Conservation (phyloP, 1,140 invertebrate species). For the Drosophila simulans region DNA sequence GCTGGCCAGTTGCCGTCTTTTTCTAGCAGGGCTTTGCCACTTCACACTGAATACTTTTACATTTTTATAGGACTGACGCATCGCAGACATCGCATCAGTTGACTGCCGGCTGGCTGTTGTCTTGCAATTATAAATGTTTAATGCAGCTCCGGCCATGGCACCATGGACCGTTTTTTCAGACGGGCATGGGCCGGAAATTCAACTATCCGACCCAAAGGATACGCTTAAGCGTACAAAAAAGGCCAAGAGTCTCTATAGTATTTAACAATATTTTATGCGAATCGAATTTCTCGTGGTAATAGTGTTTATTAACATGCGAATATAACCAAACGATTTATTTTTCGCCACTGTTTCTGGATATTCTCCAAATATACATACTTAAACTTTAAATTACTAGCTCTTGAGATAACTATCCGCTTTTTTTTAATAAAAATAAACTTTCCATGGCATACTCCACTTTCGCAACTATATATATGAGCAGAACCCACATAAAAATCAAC, state of each 20-base stretch:
- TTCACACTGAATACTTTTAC: slow-evolving; percentile 73
- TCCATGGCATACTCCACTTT: slow-evolving; percentile 1
- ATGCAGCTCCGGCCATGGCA: slow-evolving; percentile 37
- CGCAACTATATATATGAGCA: not conserved
- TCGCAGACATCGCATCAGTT: slow-evolving; percentile 41
- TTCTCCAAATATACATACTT: too few species aligned
- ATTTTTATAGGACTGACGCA: slow-evolving; percentile 58
- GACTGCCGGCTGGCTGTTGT: slow-evolving; percentile 41
- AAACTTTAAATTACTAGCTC: not conserved
- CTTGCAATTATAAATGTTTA: slow-evolving; percentile 81
- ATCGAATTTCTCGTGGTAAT: not conserved
- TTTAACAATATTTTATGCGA: too few species aligned
- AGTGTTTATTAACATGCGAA: too few species aligned
- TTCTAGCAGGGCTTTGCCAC: slow-evolving; percentile 44
- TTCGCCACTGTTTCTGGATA: too few species aligned
- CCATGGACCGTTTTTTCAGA: slow-evolving; percentile 10
- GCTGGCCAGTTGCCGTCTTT: slow-evolving; percentile 2
- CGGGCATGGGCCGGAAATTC: slow-evolving; percentile 8
- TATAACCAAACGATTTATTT: too few species aligned
- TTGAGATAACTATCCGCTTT: not conserved
- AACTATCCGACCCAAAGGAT: slow-evolving; percentile 12
- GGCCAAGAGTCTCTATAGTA: not conserved
- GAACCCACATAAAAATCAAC: slow-evolving; percentile 9
- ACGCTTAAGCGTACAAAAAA: slow-evolving; percentile 1
- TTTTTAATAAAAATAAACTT: slow-evolving; percentile 3